Evolutionary conservation across 1,140 invertebrate species (phyloP).

Genomic region (Plutomurus gul): DNA sequence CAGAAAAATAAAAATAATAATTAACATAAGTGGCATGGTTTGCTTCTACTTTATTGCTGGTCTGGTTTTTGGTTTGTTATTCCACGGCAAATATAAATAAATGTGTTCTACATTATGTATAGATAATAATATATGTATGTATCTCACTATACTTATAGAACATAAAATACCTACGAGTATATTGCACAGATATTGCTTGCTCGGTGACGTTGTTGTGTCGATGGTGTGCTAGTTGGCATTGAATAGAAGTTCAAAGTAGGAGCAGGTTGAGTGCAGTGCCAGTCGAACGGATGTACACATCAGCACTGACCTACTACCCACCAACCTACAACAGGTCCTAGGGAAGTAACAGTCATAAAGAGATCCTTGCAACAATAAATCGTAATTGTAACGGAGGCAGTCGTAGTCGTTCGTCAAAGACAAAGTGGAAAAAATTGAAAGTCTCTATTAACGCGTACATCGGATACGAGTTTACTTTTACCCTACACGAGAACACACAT

Average conservation of each 20-base stretch:
- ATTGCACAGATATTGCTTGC: not conserved
- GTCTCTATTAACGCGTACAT: no score
- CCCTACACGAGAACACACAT: no score
- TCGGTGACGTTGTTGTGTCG: not conserved
- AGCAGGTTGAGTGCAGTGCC: no score
- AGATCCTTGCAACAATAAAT: not conserved
- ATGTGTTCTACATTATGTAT: no score
- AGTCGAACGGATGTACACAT: constrained; percentile 11
- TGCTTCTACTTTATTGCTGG: not conserved
- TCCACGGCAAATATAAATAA: not conserved
- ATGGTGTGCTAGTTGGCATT: not conserved
- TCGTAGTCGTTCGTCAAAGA: not conserved
- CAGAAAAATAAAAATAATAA: no score
- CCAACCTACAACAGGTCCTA: not conserved
- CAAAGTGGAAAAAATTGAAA: no score
- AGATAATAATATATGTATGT: no score
- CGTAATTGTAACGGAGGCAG: not conserved
- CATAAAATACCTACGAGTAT: not conserved
- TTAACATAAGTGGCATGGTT: no score
- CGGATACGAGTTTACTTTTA: no score
- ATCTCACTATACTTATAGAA: no score
- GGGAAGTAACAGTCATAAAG: constrained; percentile 6
- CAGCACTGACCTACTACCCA: constrained; percentile 1
- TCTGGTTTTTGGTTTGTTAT: not conserved
- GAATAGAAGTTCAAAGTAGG: not conserved